Base-by-base conservation (phyloP, 2,888 invertebrate genomes). In the Cerastis rubricosa region DNA sequence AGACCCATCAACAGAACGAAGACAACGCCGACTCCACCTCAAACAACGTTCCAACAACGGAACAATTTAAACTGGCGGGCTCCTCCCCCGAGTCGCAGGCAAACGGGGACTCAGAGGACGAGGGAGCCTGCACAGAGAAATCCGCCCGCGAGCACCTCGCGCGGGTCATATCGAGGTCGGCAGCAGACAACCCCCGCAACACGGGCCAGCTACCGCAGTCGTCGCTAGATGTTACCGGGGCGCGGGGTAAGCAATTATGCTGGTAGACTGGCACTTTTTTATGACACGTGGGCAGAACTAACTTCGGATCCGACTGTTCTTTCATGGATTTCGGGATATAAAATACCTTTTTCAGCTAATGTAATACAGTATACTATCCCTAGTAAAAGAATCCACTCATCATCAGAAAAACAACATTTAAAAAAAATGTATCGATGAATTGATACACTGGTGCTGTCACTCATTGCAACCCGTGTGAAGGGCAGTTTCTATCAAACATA, bases 41-140 rank as follows among this genome's bases (percentile, higher is more conserved):
- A 49, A 49, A 19, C 49, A 43, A 43, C 43, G 43, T 43, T 43
- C 43, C 43, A 43, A 61, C 61, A 61, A 61, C 61, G 61, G 61
- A 61, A 61, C 11, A 61, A 61, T 61, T 61, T 61, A 61, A 61
- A 61, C 61, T 61, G 61, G 61, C 59, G 29, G 59, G 59, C 59
- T 61, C 29, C 59, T 61, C 59, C 59, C 59, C 59, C 29, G 59
- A 61, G 61, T 67, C 87, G 89, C 14, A 87, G 83, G 85, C 76
- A 89, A 22, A 85, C 89, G 45, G 88, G 88, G 2, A 91, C 35
- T 61, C 61, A 35, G 61, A 61, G 61, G 61, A 64, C 14, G 64
- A 43, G 64, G 64, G 64, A 64, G 40, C 64, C 40, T 64, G 40
- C 64, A 64, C 40, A 43, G 64, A 64, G 40, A 64, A 64, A 64